Evolutionary conservation across 2,888 invertebrate species (phyloP).

Genomic region (Drosophila ustulata): DNA sequence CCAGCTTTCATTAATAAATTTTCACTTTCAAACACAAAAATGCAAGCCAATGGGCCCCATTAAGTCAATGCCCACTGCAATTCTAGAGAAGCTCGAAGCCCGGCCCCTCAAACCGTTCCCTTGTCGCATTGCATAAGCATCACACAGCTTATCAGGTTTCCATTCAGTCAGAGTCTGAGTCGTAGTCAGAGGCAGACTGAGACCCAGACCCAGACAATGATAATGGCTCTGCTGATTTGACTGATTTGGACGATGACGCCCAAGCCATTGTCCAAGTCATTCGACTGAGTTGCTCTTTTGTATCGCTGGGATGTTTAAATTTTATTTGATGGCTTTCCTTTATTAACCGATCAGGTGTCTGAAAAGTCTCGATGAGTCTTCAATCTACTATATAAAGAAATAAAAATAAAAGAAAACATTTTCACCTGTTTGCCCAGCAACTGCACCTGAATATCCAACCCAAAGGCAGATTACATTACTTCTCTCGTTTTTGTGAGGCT

Average conservation of each 20-base stretch:
- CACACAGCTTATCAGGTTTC: slow-evolving; percentile 55
- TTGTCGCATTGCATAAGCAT: slow-evolving; percentile 58
- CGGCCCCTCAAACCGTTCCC: slow-evolving; percentile 9
- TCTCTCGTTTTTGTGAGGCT: not conserved
- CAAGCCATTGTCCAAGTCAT: slow-evolving; percentile 53
- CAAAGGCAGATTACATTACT: slow-evolving; percentile 30
- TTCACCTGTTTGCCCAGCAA: slow-evolving; percentile 59
- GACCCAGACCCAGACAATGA: slow-evolving; percentile 38
- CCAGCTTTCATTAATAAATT: slow-evolving; percentile 62
- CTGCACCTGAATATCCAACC: slow-evolving; percentile 18
- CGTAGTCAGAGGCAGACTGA: not conserved
- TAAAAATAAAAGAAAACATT: slow-evolving; percentile 51
- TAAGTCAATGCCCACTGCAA: slow-evolving; percentile 53
- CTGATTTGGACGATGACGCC: slow-evolving; percentile 56
- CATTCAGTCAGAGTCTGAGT: slow-evolving; percentile 6
- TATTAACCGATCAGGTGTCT: slow-evolving; percentile 46
- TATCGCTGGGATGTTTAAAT: slow-evolving; percentile 44
- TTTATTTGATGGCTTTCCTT: slow-evolving; percentile 69
- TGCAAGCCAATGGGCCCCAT: slow-evolving; percentile 50
- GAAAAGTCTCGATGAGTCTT: slow-evolving; percentile 54
- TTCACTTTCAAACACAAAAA: slow-evolving; percentile 63
- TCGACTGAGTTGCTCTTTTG: slow-evolving; percentile 60
- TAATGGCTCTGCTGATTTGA: slow-evolving; percentile 62
- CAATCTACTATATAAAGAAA: slow-evolving; percentile 23
- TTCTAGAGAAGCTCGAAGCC: slow-evolving; percentile 49